Percentiles rank a stretch among this genome's conserved stretches.
These are phyloP conservation scores for Dipodomys stephensi DNA, from an alignment of 2,113 vertebrate species.

Conservation along the genomic window DNA sequence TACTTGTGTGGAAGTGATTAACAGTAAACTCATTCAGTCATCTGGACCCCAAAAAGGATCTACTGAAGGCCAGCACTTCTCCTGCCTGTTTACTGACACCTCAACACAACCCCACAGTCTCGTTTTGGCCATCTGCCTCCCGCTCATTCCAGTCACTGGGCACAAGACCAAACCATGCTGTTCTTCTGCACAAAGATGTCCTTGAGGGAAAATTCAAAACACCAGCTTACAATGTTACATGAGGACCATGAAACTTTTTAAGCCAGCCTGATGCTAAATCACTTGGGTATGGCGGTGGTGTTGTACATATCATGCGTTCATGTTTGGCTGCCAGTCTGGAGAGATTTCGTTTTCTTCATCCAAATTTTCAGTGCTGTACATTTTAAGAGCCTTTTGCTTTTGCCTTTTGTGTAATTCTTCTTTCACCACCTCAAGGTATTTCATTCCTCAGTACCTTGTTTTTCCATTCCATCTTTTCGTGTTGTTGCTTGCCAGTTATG, in stretches of 20 bases:
- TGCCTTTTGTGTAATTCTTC: constrained; percentile 61
- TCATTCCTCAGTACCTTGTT: constrained; percentile 47
- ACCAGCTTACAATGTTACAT: constrained; percentile 59
- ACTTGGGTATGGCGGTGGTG: constrained; percentile 54
- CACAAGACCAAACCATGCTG: constrained; percentile 68
- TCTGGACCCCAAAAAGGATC: not conserved
- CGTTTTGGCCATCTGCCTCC: constrained; percentile 62
- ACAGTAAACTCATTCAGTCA: constrained; percentile 1
- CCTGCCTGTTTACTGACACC: constrained; percentile 55
- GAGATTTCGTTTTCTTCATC: not conserved
- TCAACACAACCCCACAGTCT: constrained; percentile 49
- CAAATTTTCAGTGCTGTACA: constrained; percentile 39
- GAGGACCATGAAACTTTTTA: constrained; percentile 51
- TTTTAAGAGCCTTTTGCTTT: constrained; percentile 41
- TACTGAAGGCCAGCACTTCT: constrained; percentile 23
- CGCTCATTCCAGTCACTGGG: constrained; percentile 44
- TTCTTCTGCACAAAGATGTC: constrained; percentile 75
- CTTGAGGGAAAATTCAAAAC: constrained; percentile 75
- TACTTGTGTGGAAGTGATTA: constrained; percentile 22
- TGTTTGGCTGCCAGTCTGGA: constrained; percentile 16
- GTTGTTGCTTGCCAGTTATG: constrained; percentile 14
- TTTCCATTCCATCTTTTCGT: constrained; percentile 54
- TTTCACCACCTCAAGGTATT: constrained; percentile 44
- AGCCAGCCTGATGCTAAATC: constrained; percentile 51
- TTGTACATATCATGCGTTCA: not conserved